These are phyloP conservation scores for Pteropus rufus DNA, from an alignment of 2,797 vertebrate species.

Conservation along the genomic window DNA sequence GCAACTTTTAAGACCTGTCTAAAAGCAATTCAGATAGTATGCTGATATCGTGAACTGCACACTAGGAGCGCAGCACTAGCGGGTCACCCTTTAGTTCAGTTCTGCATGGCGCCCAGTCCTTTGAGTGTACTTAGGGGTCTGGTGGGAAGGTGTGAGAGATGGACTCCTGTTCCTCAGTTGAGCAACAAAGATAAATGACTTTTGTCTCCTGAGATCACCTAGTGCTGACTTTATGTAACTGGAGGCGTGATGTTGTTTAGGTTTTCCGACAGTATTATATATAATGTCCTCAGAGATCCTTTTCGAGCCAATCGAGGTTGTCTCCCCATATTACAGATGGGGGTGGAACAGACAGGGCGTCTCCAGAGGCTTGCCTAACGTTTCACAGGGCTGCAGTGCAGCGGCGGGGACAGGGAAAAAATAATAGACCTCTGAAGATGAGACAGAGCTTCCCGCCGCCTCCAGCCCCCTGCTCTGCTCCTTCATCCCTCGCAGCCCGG, in stretches of 20 bases:
- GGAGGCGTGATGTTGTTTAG: not conserved
- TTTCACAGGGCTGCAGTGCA: constrained; percentile 56
- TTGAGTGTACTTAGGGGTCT: not conserved
- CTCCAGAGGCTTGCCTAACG: constrained; percentile 53
- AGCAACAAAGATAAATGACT: not conserved
- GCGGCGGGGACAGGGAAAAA: constrained; percentile 54
- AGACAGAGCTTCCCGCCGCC: constrained; percentile 53
- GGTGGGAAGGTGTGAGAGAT: not conserved
- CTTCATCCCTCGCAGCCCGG: constrained; percentile 47
- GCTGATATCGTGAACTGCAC: not conserved
- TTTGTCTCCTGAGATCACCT: constrained; percentile 10
- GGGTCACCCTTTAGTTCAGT: not conserved
- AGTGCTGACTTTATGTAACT: not conserved
- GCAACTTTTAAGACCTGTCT: not conserved
- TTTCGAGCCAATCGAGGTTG: not conserved
- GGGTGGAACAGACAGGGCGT: constrained; percentile 48
- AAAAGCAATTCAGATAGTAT: not conserved
- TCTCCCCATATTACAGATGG: not conserved
- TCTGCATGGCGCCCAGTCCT: not conserved
- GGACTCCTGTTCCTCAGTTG: not conserved
- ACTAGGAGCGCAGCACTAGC: not conserved
- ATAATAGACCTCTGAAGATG: constrained; percentile 47
- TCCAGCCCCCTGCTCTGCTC: constrained; percentile 48
- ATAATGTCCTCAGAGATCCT: not conserved
- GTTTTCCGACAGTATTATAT: not conserved